phyloP scores from a whole-genome alignment of 1,140 invertebrate genomes.

The Ephestia elutella region DNA sequence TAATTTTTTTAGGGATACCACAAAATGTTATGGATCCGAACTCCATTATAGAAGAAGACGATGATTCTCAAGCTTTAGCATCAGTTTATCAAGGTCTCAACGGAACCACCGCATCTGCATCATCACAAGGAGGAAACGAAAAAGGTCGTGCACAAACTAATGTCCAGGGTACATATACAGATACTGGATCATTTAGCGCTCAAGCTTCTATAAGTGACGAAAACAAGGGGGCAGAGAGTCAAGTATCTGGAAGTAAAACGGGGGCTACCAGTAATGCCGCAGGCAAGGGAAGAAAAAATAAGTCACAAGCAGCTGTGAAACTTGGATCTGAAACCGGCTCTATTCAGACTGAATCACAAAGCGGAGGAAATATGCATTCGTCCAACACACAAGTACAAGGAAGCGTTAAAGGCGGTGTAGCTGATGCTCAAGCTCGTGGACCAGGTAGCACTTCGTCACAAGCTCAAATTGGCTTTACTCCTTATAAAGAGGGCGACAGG shows the following conservation, averaged over 20 bases:
- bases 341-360: slow-evolving; percentile 83
- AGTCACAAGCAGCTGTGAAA: slow-evolving; percentile 86
- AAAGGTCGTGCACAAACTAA: slow-evolving; percentile 85
- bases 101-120: slow-evolving; percentile 82
- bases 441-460: slow-evolving; percentile 88
- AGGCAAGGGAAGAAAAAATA: slow-evolving; percentile 81
- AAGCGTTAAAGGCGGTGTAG: slow-evolving; percentile 84
- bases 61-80: slow-evolving; percentile 84
- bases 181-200: slow-evolving; percentile 85
- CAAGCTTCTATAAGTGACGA: slow-evolving; percentile 86
- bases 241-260: slow-evolving; percentile 83
- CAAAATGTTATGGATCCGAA: slow-evolving; percentile 60
- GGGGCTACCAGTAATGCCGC: slow-evolving; percentile 84
- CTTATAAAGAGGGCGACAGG: slow-evolving; percentile 77
- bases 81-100: slow-evolving; percentile 79
- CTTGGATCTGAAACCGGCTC: slow-evolving; percentile 82
- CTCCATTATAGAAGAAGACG: slow-evolving; percentile 55
- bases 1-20: slow-evolving; percentile 38
- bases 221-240: slow-evolving; percentile 80
- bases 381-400: slow-evolving; percentile 86
- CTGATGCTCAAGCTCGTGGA: slow-evolving; percentile 87
- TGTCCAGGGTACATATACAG: slow-evolving; percentile 84
- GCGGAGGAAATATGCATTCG: slow-evolving; percentile 82
- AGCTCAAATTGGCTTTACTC: slow-evolving; percentile 89
- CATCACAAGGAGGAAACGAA: slow-evolving; percentile 82